Evolutionary conservation across 2,888 invertebrate genomes (phyloP), one percentile per base, ranked within the genome.

Genomic region (Tiliacea citrago): DNA sequence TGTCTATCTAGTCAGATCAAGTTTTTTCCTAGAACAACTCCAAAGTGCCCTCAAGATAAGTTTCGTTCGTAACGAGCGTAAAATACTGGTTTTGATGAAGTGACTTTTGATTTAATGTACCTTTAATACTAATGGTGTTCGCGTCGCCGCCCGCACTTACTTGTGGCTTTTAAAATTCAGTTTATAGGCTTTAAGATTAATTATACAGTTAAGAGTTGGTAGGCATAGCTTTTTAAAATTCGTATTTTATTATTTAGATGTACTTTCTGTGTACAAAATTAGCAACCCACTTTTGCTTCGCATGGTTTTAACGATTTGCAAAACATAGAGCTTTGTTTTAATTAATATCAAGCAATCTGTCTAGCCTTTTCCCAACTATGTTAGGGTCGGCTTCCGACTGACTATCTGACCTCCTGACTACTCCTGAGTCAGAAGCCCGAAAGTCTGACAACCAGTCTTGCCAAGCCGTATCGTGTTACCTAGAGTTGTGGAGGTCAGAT

Each of bases 61-160:
- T 71, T 79, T 69, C 24, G 73, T 79, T 49, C 18, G 42, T 75
- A 79, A 75, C 70, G 80, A 83, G 61, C 73, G 71, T 79, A 75
- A 68, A 75, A 79, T 74, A 65, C 68, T 79, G 63, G 57, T 79
- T 83, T 83, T 73, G 70, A 80, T 83, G 80, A 80, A 79, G 81
- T 73, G 80, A 68, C 80, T 83, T 83, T 82, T 80, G 62, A 80
- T 83, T 82, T 79, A 79, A 82, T 79, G 76, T 76, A 62, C 68
- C 55, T 79, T 80, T 82, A 76, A 83, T 80, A 80, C 47, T 73
- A 73, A 79, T 79, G 75, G 61, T 58, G 42, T 66, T 47, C 12
- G 49, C 63, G 63, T 70, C 53, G 21, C 67, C 73, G 58, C 29
- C 55, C 47, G 29, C 70, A n/a, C 35, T 75, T 80, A 35, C 45